Evolutionary conservation across 1,140 invertebrate species (phyloP), one percentile per base, ranked within the genome.

Genomic region (Scaptodrosophila lebanonensis): DNA sequence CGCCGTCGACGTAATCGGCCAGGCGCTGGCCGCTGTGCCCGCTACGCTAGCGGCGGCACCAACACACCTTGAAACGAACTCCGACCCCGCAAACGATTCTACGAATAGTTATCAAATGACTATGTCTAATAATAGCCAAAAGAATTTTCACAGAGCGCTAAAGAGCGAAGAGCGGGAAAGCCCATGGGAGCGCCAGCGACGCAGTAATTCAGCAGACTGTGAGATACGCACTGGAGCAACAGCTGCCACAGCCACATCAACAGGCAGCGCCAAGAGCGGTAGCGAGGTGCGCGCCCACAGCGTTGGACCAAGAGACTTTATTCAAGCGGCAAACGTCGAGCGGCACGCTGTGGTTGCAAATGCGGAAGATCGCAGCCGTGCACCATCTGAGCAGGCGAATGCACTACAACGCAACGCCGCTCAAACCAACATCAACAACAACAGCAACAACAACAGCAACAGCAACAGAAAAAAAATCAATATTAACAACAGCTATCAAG

Each of bases 41-140:
- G 20, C 56, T 9, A 11, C 48, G 27, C 47, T 57, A 32, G 64
- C 58, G 43, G 27, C 67, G 29, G 43, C 71, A 36, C 15, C 45
- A 36, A 56, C 63, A 83, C 83, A 85, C 83, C 83, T 85, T 85
- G 83, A 85, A 68, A 79, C 66, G 83, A 85, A 75, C 83, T 75
- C 72, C 83, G 83, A 85, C 83, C 83, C 83, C 83, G 66, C 75
- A 32, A 42, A 42, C 38, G 72, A 53, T 43, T 72, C 83, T 54
- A 63, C 77, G 64, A 83, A 77, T 79, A 85, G 72, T 85, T 83
- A 85, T 85, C 83, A 85, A 85, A 85, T 85, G 77, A 79, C 83
- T 65, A 71, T 71, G 83, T 76, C 83, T 85, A 85, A 85, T 79
- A 83, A 83, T 85, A 85, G 73, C 67, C 9, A 42, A 16, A 47